Base-by-base conservation (phyloP, 2,797 vertebrate genomes). In the Acanthiza pusilla region DNA sequence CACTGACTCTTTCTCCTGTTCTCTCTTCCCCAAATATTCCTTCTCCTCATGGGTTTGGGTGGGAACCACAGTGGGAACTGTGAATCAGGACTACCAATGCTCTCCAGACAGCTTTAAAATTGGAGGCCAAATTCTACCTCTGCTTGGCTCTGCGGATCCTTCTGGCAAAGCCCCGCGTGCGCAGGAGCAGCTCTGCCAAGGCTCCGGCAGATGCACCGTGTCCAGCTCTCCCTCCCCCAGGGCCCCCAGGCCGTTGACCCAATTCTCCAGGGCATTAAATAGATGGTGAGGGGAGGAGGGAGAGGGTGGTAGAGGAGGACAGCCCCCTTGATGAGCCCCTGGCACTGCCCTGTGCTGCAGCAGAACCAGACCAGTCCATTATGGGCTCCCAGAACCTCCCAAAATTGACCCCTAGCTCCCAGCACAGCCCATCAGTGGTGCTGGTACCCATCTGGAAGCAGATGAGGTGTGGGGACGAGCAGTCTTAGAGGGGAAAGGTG, bases 221-320 rank as follows among this genome's bases (percentile, higher is more conserved):
- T 76, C 67, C 90, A 86, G 88, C 55, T 85, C 62, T 79, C 80
- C 76, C 74, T 93, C 60, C 62, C 83, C 1, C 3, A 79, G 83
- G 95, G 83, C 93, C 83, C 62, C 88, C 7, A 22, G 38, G 74
- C 85, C 2, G 7, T 75, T 95, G 94, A 96, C 91, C 85, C 88
- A 90, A 10, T 90, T 94, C 80, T 75, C 74, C 2, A 8, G 40
- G 51, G 60, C 45, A 84, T 54, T 89, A 84, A 89, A 81, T 20
- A 38, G 43, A 57, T 62, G 10, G 19, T 48, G 47, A 11, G 7
- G 9, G 14, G 9, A 32, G 34, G 57, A 61, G 86, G 15, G 36
- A 80, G 43, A 77, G 38, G 22, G n/a, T 26, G 32, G 27, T 10
- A 72, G 73, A 85, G 27, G 32, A 88, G 9, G 16, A 70, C n/a